These are phyloP conservation scores for Capra hircus DNA, from an alignment of 2,113 vertebrate genomes.

Conservation along the genomic window DNA sequence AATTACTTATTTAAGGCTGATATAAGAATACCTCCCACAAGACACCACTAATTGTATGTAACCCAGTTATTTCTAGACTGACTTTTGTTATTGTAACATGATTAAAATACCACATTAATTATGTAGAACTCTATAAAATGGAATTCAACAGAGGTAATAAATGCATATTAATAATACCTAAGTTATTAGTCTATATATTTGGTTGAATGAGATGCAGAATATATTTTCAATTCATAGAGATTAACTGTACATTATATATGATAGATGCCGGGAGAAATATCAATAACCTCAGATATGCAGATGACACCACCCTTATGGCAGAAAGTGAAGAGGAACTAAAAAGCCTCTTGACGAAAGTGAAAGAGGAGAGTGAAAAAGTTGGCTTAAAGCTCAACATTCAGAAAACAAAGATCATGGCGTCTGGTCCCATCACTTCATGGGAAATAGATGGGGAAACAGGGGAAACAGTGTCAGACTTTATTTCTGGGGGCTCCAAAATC, in stretches of 20 bases:
- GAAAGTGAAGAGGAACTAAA: no score
- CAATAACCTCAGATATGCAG: no score
- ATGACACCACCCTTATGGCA: no score
- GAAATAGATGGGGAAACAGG: no score
- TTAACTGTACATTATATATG: neutral
- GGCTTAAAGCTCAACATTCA: no score
- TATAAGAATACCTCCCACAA: conserved; percentile 74
- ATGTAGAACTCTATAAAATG: conserved; percentile 79
- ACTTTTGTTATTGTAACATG: conserved; percentile 77
- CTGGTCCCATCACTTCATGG: no score
- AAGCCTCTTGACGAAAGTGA: no score
- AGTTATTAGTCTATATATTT: conserved; percentile 79
- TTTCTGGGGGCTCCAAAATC: fast-evolving
- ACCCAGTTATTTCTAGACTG: conserved; percentile 70
- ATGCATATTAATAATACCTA: conserved; percentile 80
- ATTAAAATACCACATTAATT: conserved; percentile 83
- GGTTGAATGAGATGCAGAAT: conserved; percentile 69
- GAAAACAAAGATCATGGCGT: no score
- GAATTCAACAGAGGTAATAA: conserved; percentile 76
- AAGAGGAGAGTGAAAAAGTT: no score
- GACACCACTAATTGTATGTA: conserved; percentile 69
- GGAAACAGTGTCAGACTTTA: no score
- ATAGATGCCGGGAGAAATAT: neutral
- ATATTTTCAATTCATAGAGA: conserved; percentile 52
- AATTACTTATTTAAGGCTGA: conserved; percentile 79